Conservation (phyloP, 1,140 invertebrate species). For the Sarcophaga bullata region DNA sequence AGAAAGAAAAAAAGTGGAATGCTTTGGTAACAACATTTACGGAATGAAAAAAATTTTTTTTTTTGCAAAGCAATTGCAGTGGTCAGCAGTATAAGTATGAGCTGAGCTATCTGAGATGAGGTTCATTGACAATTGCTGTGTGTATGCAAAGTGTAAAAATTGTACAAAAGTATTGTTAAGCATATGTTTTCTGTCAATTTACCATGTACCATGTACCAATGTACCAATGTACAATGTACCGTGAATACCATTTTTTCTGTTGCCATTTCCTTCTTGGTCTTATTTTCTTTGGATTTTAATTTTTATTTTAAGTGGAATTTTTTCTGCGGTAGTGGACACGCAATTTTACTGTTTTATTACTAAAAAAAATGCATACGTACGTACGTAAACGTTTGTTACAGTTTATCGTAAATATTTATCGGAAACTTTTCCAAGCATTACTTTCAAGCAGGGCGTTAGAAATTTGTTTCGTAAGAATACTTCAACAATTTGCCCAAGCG, state of each 20-base stretch:
- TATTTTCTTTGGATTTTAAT: too few species aligned
- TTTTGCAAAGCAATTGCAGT: neutral
- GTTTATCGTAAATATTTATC: neutral
- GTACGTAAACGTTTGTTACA: slow-evolving; percentile 6
- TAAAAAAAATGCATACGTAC: neutral
- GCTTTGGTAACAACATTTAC: slow-evolving; percentile 20
- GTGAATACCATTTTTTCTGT: neutral
- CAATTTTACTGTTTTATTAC: neutral
- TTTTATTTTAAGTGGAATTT: too few species aligned
- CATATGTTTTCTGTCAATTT: slow-evolving; percentile 41
- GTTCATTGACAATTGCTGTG: slow-evolving; percentile 34
- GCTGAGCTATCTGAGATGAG: neutral
- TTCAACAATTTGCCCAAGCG: too few species aligned
- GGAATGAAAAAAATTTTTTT: slow-evolving; percentile 38
- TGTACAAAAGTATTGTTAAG: slow-evolving; percentile 37
- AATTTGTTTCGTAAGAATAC: neutral
- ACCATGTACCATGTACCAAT: too few species aligned
- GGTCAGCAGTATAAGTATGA: too few species aligned
- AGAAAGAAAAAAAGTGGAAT: slow-evolving; percentile 37
- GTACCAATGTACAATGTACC: neutral
- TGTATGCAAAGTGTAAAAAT: slow-evolving; percentile 26
- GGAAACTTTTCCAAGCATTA: neutral
- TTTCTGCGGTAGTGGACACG: neutral
- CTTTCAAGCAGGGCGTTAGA: neutral
- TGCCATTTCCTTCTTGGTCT: neutral